Percentiles rank a stretch among this genome's conserved stretches.
Evolutionary conservation across 1,140 invertebrate species (phyloP).

Genomic region (Drosophila saltans): DNA sequence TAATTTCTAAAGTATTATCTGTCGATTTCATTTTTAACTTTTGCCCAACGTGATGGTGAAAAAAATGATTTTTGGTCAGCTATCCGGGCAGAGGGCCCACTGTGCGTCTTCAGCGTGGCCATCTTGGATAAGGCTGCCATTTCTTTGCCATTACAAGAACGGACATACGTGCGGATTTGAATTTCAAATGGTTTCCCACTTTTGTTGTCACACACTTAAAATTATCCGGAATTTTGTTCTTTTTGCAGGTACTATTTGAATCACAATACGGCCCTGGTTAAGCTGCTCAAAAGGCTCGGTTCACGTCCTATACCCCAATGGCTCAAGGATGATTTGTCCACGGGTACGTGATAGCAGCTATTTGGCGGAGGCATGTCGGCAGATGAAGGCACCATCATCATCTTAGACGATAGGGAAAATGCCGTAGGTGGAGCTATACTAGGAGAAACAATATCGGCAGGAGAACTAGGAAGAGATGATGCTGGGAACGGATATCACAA

Average conservation of each 20-base stretch:
- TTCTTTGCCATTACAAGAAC: neutral
- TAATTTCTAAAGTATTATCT: too few species aligned
- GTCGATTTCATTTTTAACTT: too few species aligned
- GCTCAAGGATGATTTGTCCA: constrained; percentile 94
- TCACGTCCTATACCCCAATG: constrained; percentile 93
- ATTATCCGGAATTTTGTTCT: constrained; percentile 14
- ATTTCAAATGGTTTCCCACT: constrained; percentile 39
- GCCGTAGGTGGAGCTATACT: neutral
- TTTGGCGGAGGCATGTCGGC: constrained; percentile 18
- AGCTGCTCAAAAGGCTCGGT: constrained; percentile 93
- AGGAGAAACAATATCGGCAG: neutral
- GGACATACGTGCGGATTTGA: constrained; percentile 32
- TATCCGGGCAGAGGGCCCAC: too few species aligned
- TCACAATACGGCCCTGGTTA: constrained; percentile 96
- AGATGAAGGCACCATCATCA: constrained; percentile 33
- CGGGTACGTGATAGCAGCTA: constrained; percentile 81
- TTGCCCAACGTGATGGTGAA: too few species aligned
- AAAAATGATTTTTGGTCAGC: too few species aligned
- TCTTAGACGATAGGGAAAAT: constrained; percentile 14
- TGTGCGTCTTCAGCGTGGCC: too few species aligned
- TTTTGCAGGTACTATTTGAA: constrained; percentile 91
- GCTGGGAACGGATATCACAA: constrained; percentile 72
- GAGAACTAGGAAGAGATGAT: constrained; percentile 21
- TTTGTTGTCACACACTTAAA: constrained; percentile 15
- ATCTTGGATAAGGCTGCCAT: too few species aligned